Conservation (phyloP, 2,888 invertebrate species). For the Mystacides longicornis region DNA sequence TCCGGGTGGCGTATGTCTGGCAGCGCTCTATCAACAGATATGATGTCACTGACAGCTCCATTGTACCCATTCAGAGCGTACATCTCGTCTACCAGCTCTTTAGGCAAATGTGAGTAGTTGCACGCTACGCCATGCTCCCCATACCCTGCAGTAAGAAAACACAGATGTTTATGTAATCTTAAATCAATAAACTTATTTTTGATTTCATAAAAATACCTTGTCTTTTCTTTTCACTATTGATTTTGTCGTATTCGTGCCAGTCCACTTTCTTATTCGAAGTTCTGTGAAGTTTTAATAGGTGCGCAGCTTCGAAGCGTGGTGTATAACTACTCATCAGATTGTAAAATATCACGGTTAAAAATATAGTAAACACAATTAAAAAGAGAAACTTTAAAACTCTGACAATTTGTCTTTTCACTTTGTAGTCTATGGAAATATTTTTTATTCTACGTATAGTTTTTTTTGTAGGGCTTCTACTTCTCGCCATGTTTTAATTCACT, state of each 20-base stretch:
- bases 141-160: slow-evolving; percentile 51
- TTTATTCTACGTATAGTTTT: neutral
- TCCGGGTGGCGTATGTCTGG: slow-evolving; percentile 65
- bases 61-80: slow-evolving; percentile 91
- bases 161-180: no score
- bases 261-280: slow-evolving; percentile 43
- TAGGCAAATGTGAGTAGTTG: neutral
- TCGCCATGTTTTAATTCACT: no score
- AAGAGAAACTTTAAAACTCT: neutral
- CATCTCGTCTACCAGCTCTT: slow-evolving; percentile 53
- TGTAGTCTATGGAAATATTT: neutral
- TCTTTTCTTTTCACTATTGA: slow-evolving; percentile 53
- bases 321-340: neutral
- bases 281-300: neutral
- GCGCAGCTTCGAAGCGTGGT: neutral
- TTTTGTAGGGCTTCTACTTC: neutral
- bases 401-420: neutral
- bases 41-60: slow-evolving; percentile 83
- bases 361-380: neutral
- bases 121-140: slow-evolving; percentile 65
- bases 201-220: slow-evolving; percentile 39
- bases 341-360: neutral
- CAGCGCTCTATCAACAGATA: slow-evolving; percentile 77
- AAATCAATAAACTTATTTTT: neutral
- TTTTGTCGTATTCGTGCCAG: slow-evolving; percentile 70